Conservation (phyloP, 2,797 vertebrate genomes). For the Esox masquinongy region DNA sequence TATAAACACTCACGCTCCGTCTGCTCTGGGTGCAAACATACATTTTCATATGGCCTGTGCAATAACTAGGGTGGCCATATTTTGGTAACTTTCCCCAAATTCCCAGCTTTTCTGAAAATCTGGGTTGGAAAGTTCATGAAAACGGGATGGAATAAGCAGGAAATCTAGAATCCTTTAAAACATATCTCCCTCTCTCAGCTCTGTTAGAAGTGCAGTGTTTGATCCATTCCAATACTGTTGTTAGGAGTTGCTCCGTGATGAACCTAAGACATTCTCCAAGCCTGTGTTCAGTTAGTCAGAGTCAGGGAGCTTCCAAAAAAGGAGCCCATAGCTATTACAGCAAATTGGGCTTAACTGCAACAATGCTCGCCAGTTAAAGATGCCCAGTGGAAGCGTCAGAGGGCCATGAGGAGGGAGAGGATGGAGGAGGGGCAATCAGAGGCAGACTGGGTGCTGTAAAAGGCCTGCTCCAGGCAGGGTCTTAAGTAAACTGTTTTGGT, state of each 20-base stretch:
- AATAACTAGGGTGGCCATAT: neutral
- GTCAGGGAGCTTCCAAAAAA: constrained; percentile 52
- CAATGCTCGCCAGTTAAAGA: neutral
- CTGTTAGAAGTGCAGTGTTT: constrained; percentile 14
- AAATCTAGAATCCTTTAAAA: no score
- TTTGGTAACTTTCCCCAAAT: neutral
- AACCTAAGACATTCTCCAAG: constrained; percentile 34
- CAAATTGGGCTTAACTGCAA: constrained; percentile 40
- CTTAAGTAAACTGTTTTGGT: constrained; percentile 66
- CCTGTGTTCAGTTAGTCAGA: constrained; percentile 31
- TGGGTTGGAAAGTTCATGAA: no score
- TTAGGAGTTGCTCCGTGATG: constrained; percentile 28
- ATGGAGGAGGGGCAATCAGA: neutral
- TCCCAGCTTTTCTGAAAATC: no score
- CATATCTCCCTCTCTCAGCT: neutral
- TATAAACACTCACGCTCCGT: constrained; percentile 55
- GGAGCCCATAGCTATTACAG: constrained; percentile 51
- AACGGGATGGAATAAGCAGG: no score
- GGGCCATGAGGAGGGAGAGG: neutral
- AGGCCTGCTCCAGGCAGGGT: constrained; percentile 21
- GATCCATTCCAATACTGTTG: constrained; percentile 25
- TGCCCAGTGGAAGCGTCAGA: constrained; percentile 27
- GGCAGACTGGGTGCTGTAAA: neutral
- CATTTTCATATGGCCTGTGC: constrained; percentile 13
- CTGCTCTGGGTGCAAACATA: constrained; percentile 9